Conservation (phyloP, 2,113 vertebrate genomes). For the Ceyx margarethae region DNA sequence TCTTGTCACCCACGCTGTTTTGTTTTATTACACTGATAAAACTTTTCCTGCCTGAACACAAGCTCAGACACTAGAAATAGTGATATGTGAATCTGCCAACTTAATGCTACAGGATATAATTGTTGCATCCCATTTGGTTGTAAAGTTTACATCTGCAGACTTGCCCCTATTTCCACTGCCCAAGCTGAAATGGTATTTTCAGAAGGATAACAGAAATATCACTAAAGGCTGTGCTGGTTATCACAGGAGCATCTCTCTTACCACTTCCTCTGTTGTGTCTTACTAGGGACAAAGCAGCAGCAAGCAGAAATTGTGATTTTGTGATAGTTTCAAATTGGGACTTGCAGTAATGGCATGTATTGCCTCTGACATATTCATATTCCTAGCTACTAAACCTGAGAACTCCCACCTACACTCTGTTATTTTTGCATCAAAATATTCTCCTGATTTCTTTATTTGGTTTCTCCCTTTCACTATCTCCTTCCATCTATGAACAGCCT, state of each 20-base stretch:
- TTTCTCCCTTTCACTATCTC: neutral
- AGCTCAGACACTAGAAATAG: neutral
- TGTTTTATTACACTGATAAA: neutral
- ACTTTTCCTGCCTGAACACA: neutral
- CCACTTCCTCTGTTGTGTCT: neutral
- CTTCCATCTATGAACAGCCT: neutral
- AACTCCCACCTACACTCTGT: neutral
- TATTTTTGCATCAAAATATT: neutral
- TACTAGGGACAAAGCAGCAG: neutral
- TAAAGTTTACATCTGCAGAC: neutral
- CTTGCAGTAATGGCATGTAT: neutral
- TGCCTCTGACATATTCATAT: neutral
- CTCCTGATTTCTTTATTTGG: neutral
- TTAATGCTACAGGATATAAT: neutral
- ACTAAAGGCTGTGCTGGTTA: neutral
- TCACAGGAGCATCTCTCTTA: neutral
- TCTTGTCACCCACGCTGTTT: neutral
- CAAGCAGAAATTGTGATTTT: neutral
- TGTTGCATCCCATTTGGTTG: neutral
- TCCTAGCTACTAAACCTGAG: neutral
- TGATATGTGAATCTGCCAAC: neutral
- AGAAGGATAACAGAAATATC: neutral
- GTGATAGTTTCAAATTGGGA: neutral
- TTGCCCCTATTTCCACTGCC: neutral
- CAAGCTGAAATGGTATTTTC: neutral